Percentiles rank a stretch among this genome's conserved stretches.
These are phyloP conservation scores for Tenebrosternarchus preto DNA, from an alignment of 2,113 vertebrate species.

Conservation along the genomic window DNA sequence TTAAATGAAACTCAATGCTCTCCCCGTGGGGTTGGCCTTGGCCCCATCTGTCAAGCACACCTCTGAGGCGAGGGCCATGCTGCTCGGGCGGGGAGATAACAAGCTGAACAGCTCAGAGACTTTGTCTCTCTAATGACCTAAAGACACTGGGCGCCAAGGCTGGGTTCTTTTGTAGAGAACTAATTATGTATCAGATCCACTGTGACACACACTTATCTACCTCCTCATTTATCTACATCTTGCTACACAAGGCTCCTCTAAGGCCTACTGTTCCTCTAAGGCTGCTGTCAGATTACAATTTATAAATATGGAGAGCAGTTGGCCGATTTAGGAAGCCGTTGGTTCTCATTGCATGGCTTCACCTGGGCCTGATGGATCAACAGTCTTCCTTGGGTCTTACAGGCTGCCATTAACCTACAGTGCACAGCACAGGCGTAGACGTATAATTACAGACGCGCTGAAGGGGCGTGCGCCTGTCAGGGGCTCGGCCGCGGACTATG, in stretches of 20 bases:
- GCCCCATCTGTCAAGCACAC: too few relatives aligned
- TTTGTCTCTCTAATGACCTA: not conserved
- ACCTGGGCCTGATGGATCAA: slow-evolving; percentile 49
- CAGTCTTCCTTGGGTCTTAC: slow-evolving; percentile 12
- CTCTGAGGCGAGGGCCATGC: too few relatives aligned
- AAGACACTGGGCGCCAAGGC: not conserved
- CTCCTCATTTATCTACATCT: slow-evolving; percentile 14
- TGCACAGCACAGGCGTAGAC: slow-evolving; percentile 49
- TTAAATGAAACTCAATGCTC: too few relatives aligned
- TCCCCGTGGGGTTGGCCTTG: too few relatives aligned
- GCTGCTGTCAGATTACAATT: slow-evolving; percentile 1
- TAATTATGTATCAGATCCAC: not conserved
- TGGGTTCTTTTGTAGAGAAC: not conserved
- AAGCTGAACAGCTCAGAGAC: not conserved
- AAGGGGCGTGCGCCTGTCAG: slow-evolving; percentile 61
- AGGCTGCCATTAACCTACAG: slow-evolving; percentile 54
- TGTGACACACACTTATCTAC: not conserved
- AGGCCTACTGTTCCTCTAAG: not conserved
- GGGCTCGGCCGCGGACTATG: slow-evolving; percentile 42
- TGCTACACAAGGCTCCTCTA: not conserved
- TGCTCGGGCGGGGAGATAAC: not conserved
- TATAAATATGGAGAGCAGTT: slow-evolving; percentile 4
- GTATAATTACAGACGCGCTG: slow-evolving; percentile 58
- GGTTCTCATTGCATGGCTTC: slow-evolving; percentile 52
- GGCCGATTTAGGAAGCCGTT: slow-evolving; percentile 49